Conservation (phyloP, 2,888 invertebrate species). For the Agrilus cyanescens region DNA sequence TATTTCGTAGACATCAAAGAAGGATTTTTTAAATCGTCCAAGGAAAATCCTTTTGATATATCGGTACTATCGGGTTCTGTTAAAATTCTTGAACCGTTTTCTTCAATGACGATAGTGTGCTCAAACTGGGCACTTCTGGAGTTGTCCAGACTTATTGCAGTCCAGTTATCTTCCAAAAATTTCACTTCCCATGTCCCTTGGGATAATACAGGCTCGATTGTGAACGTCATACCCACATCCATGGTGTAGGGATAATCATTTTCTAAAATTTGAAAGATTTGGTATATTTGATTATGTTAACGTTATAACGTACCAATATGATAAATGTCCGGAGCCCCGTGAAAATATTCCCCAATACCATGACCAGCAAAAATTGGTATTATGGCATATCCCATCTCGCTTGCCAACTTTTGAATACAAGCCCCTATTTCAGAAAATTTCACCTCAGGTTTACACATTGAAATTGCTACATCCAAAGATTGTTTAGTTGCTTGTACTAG, state of each 20-base stretch:
- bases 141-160: constrained; percentile 70
- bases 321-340: constrained; percentile 82
- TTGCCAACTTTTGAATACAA: constrained; percentile 52
- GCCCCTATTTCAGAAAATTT: constrained; percentile 51
- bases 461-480: constrained; percentile 54
- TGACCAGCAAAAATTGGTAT: constrained; percentile 80
- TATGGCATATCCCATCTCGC: constrained; percentile 49
- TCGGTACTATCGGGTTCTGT: constrained; percentile 38
- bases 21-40: constrained; percentile 1
- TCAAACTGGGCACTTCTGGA: constrained; percentile 83
- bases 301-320: constrained; percentile 56
- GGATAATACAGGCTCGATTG: constrained; percentile 81
- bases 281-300: too few relatives aligned
- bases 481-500: constrained; percentile 60
- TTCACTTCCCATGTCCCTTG: constrained; percentile 58
- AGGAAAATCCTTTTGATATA: not conserved
- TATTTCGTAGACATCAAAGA: not conserved
- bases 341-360: constrained; percentile 86
- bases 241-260: constrained; percentile 58
- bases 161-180: constrained; percentile 84
- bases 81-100: constrained; percentile 64
- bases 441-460: constrained; percentile 47
- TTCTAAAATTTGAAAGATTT: constrained; percentile 40
- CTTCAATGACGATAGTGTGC: constrained; percentile 80
- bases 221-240: constrained; percentile 87